Conservation (phyloP, 2,797 vertebrate species). For the Pangasius djambal region DNA sequence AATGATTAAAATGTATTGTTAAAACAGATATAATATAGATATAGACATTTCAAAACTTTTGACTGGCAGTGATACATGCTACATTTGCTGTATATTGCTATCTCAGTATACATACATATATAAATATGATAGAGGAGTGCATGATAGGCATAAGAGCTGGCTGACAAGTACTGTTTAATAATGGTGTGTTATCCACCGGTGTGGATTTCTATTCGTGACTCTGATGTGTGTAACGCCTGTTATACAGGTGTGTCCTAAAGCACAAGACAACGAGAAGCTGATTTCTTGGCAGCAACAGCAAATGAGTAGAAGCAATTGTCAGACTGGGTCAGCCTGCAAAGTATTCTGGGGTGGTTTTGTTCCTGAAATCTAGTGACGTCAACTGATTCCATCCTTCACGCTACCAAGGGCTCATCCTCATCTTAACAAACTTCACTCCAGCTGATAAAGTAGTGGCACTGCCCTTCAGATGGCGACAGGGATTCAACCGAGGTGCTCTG, state of each 20-base stretch:
- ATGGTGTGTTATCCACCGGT: background rate
- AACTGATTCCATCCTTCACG: background rate
- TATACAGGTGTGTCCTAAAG: background rate
- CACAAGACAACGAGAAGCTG: background rate
- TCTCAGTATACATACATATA: no score
- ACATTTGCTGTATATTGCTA: background rate
- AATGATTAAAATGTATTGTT: background rate
- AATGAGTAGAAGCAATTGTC: background rate
- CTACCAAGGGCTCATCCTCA: slow-evolving; percentile 23
- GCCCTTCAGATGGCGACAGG: background rate
- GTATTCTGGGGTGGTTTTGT: background rate
- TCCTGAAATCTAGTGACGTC: background rate
- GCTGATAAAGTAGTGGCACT: background rate
- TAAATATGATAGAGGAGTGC: no score
- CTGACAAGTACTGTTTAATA: background rate
- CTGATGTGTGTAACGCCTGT: background rate
- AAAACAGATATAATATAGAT: background rate
- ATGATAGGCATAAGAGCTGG: background rate
- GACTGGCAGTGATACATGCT: no score
- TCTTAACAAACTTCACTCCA: background rate
- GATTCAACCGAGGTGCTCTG: background rate
- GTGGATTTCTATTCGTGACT: background rate
- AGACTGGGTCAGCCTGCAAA: slow-evolving; percentile 6
- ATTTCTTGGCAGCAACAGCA: background rate
- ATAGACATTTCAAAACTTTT: background rate